Conservation (phyloP, 2,888 invertebrate genomes). For the Spisula subtruncata region DNA sequence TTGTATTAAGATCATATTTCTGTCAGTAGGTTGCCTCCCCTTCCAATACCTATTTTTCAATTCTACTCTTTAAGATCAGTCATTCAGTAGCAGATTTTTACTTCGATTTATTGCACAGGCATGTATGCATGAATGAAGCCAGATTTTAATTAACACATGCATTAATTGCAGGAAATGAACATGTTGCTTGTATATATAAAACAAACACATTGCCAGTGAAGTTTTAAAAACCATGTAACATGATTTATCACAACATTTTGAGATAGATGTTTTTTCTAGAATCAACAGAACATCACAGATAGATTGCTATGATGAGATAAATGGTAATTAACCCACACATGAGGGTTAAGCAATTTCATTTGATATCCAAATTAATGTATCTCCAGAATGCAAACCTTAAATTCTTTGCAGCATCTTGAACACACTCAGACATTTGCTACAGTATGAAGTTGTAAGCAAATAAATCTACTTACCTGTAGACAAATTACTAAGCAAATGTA, state of each 20-base stretch:
- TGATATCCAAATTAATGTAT: not conserved
- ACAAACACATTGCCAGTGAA: not conserved
- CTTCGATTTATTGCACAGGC: not conserved
- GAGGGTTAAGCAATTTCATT: not conserved
- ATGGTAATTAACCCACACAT: not conserved
- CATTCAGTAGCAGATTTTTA: not conserved
- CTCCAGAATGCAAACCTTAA: not conserved
- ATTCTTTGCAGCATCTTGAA: not conserved
- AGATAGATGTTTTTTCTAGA: not conserved
- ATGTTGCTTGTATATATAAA: not conserved
- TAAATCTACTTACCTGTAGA: constrained; percentile 12
- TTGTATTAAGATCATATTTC: too few species aligned
- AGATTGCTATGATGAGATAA: constrained; percentile 20
- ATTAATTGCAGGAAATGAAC: not conserved
- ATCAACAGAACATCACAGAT: not conserved
- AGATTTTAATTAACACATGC: not conserved
- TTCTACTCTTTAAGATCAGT: not conserved
- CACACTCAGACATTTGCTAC: not conserved
- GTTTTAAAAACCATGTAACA: constrained; percentile 2
- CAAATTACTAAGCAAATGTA: not conserved
- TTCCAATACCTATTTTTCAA: not conserved
- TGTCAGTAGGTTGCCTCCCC: not conserved
- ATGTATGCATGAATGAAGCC: not conserved
- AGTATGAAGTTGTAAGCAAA: not conserved
- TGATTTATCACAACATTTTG: constrained; percentile 9